Evolutionary conservation across 2,888 invertebrate species (phyloP).

Genomic region (Matsumyia berberina): DNA sequence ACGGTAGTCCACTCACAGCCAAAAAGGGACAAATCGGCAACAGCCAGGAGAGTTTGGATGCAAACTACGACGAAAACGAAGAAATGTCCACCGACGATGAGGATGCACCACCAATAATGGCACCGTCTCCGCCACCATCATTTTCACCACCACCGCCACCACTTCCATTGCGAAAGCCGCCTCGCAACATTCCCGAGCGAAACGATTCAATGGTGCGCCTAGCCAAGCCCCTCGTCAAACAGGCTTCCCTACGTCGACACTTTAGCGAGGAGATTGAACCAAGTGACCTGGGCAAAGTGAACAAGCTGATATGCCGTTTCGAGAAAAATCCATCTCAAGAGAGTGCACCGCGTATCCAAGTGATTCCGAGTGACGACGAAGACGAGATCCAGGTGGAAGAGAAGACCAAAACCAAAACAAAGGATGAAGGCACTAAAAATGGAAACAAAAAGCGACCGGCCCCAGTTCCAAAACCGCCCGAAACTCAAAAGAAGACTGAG

Average conservation of each 20-base stretch:
- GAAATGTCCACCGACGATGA: slow-evolving; percentile 58
- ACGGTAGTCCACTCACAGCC: slow-evolving; percentile 31
- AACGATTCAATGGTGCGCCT: slow-evolving; percentile 80
- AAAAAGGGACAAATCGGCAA: slow-evolving; percentile 78
- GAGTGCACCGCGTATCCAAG: slow-evolving; percentile 74
- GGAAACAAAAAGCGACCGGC: slow-evolving; percentile 61
- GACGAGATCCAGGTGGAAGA: slow-evolving; percentile 34
- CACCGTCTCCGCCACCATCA: slow-evolving; percentile 79
- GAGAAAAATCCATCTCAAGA: slow-evolving; percentile 77
- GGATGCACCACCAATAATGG: slow-evolving; percentile 78
- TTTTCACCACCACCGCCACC: slow-evolving; percentile 78
- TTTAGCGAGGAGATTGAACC: slow-evolving; percentile 82
- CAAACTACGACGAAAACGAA: slow-evolving; percentile 77
- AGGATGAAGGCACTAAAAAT: slow-evolving; percentile 61
- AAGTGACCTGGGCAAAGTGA: slow-evolving; percentile 82
- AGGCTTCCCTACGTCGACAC: slow-evolving; percentile 81
- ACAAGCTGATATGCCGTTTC: slow-evolving; percentile 82
- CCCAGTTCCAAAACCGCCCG: slow-evolving; percentile 40
- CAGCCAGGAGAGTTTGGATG: slow-evolving; percentile 80
- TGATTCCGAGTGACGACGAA: slow-evolving; percentile 64
- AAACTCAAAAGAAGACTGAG: neutral
- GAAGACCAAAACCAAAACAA: slow-evolving; percentile 19
- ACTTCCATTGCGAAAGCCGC: slow-evolving; percentile 59
- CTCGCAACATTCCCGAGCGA: slow-evolving; percentile 79
- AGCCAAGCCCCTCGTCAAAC: slow-evolving; percentile 82